Evolutionary conservation across 2,888 invertebrate genomes (phyloP).

Genomic region (Punctoribates punctum): DNA sequence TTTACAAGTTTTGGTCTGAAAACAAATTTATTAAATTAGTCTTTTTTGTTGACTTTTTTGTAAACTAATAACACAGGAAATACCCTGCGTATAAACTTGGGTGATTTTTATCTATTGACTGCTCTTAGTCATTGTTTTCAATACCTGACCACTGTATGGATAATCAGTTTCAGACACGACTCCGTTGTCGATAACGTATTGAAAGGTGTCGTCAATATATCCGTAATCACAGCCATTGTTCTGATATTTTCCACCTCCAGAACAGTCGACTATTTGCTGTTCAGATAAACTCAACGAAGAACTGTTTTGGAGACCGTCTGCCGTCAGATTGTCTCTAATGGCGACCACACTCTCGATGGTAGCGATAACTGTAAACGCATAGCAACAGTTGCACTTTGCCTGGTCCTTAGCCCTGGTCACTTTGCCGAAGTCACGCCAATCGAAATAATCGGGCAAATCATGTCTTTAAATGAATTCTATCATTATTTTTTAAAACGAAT

Average conservation of each 20-base stretch:
- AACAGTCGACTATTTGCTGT: conserved; percentile 38
- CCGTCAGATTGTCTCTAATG: conserved; percentile 21
- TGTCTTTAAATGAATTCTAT: too few relatives aligned
- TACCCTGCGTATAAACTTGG: too few relatives aligned
- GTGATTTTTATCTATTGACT: too few relatives aligned
- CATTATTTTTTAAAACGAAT: too few relatives aligned
- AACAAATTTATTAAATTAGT: too few relatives aligned
- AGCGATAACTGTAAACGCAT: conserved; percentile 29
- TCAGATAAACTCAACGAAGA: conserved; percentile 2
- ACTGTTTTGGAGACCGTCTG: not conserved
- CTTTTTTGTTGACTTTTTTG: too few relatives aligned
- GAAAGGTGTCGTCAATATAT: conserved; percentile 33
- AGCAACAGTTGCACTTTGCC: conserved; percentile 24
- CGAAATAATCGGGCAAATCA: not conserved
- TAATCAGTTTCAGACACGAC: conserved; percentile 18
- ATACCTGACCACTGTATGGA: too few relatives aligned
- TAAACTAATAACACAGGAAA: too few relatives aligned
- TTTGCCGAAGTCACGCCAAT: conserved; percentile 34
- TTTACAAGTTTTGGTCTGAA: too few relatives aligned
- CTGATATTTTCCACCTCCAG: not conserved
- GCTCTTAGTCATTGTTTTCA: too few relatives aligned
- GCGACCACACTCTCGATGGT: conserved; percentile 38
- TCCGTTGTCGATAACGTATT: conserved; percentile 38
- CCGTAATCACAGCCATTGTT: conserved; percentile 38
- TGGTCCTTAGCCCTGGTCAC: conserved; percentile 31